Percentiles rank a stretch among this genome's conserved stretches.
These are phyloP conservation scores for Nanger granti DNA, from an alignment of 2,113 vertebrate genomes.

Conservation along the genomic window DNA sequence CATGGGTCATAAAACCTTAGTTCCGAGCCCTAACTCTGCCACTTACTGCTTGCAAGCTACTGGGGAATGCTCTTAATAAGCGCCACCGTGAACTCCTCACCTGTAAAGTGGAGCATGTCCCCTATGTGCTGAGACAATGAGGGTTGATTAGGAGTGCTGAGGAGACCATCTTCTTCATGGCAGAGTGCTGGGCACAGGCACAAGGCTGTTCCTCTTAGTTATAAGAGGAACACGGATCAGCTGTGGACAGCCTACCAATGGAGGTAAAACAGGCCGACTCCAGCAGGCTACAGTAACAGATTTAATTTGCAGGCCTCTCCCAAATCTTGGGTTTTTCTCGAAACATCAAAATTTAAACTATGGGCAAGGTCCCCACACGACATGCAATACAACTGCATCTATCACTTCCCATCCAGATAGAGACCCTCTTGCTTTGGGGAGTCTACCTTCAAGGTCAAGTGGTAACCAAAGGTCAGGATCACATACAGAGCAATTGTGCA, in stretches of 20 bases:
- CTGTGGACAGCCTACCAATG: neutral
- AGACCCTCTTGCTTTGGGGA: neutral
- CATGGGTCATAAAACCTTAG: neutral
- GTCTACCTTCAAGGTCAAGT: neutral
- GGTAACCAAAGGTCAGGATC: neutral
- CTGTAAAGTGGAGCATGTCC: neutral
- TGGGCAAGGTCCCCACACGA: neutral
- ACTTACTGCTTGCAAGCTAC: neutral
- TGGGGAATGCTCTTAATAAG: neutral
- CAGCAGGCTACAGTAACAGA: neutral
- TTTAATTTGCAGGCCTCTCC: neutral
- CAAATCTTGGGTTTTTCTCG: neutral
- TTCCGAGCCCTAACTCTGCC: neutral
- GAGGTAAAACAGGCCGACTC: neutral
- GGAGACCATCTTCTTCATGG: neutral
- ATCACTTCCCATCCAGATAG: neutral
- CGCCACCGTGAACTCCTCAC: neutral
- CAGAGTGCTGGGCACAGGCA: neutral
- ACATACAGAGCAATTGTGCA: neutral
- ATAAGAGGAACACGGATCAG: neutral
- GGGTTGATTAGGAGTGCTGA: accelerated
- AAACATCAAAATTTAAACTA: neutral
- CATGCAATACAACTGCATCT: neutral
- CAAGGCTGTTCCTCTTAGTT: accelerated
- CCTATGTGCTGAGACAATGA: neutral